These are phyloP conservation scores for Erinaceus europaeus DNA, from an alignment of 2,113 vertebrate genomes.

Conservation along the genomic window DNA sequence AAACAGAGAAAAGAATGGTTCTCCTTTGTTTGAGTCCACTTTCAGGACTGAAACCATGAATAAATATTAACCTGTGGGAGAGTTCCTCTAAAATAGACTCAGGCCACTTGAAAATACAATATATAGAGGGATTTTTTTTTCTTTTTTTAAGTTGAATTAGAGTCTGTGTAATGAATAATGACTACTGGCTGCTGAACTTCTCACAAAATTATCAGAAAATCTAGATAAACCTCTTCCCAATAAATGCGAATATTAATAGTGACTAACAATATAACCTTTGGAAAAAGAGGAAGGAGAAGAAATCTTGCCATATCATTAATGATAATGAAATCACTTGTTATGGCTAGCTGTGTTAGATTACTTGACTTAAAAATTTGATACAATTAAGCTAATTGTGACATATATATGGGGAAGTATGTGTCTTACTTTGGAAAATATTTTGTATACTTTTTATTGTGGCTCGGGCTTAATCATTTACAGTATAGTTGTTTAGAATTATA, in stretches of 20 bases:
- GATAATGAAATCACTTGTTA: background rate
- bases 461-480: too few relatives aligned
- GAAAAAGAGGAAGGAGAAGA: background rate
- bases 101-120: slow-evolving; percentile 40
- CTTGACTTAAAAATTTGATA: background rate
- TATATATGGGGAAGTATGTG: background rate
- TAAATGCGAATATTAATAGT: background rate
- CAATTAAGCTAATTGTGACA: background rate
- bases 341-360: slow-evolving; percentile 5
- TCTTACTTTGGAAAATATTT: background rate
- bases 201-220: slow-evolving; percentile 5
- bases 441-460: too few relatives aligned
- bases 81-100: slow-evolving; percentile 46
- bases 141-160: background rate
- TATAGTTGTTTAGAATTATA: too few relatives aligned
- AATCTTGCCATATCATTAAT: background rate
- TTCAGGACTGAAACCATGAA: background rate
- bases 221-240: slow-evolving; percentile 32
- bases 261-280: background rate
- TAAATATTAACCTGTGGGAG: slow-evolving; percentile 20
- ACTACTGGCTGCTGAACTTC: background rate
- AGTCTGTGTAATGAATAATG: slow-evolving; percentile 9
- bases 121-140: background rate
- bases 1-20: background rate
- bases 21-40: background rate